Evolutionary conservation across 1,140 invertebrate species (phyloP).

Genomic region (Ericerus pela): DNA sequence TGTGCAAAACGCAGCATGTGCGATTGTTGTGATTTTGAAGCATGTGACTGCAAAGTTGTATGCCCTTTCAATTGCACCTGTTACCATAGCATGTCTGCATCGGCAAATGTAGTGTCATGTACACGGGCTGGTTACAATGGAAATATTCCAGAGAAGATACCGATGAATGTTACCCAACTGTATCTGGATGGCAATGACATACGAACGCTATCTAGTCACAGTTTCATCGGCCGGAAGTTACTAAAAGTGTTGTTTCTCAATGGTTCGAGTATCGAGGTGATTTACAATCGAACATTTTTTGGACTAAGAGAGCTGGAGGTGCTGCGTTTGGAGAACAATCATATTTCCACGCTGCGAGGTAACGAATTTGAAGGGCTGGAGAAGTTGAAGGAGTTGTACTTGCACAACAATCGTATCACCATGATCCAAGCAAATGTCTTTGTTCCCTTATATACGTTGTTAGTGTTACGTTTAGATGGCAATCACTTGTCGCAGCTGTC

Average conservation of each 20-base stretch:
- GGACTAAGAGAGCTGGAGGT: conserved; percentile 65
- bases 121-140: conserved; percentile 54
- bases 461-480: conserved; percentile 55
- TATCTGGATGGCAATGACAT: conserved; percentile 81
- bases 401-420: conserved; percentile 51
- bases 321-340: conserved; percentile 67
- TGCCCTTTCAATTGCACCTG: conserved; percentile 81
- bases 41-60: conserved; percentile 89
- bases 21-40: conserved; percentile 86
- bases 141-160: conserved; percentile 62
- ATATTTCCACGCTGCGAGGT: conserved; percentile 54
- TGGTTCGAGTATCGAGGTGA: conserved; percentile 63
- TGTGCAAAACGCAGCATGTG: conserved; percentile 63
- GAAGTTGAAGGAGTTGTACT: conserved; percentile 43
- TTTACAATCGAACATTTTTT: conserved; percentile 81
- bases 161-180: conserved; percentile 81
- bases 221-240: conserved; percentile 78
- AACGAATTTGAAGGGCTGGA: conserved; percentile 64
- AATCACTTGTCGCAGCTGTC: conserved; percentile 57
- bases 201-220: conserved; percentile 57
- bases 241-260: conserved; percentile 70
- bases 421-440: conserved; percentile 66
- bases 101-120: conserved; percentile 82
- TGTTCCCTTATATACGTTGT: conserved; percentile 47
- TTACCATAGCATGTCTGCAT: conserved; percentile 84